phyloP scores from a whole-genome alignment of 2,888 invertebrate genomes.

The Lucinisca nassula region DNA sequence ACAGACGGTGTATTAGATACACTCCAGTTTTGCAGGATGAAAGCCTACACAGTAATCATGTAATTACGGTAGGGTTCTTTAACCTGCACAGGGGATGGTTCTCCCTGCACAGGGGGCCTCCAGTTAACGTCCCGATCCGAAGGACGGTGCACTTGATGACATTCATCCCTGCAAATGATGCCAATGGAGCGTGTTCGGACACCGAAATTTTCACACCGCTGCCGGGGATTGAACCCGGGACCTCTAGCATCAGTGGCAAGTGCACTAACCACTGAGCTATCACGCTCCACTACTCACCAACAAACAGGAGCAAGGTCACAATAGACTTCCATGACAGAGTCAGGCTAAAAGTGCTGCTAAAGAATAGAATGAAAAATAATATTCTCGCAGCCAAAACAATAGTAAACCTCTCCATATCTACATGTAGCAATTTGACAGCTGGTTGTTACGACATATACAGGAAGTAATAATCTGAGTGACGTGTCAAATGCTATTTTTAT shows the following conservation, averaged over 20 bases:
- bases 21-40: too few relatives aligned
- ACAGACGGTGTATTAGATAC: too few relatives aligned
- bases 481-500: too few relatives aligned
- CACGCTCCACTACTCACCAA: slow-evolving; percentile 52
- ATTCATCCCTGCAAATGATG: too few relatives aligned
- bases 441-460: neutral
- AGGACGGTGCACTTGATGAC: too few relatives aligned
- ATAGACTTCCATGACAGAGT: slow-evolving; percentile 57
- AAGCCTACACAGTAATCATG: too few relatives aligned
- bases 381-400: neutral
- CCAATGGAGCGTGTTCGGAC: neutral
- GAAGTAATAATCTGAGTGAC: neutral
- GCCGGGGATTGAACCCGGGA: neutral
- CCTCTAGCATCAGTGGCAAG: neutral
- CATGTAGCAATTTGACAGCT: neutral
- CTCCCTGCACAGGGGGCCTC: too few relatives aligned
- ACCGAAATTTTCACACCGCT: neutral
- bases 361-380: neutral
- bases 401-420: neutral
- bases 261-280: neutral
- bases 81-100: too few relatives aligned
- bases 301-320: slow-evolving; percentile 45
- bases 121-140: too few relatives aligned
- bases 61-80: too few relatives aligned
- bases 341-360: slow-evolving; percentile 13